Percentiles rank a stretch among this genome's conserved stretches.
These are phyloP conservation scores for Diadema setosum DNA, from an alignment of 35 echinoderm and acorn worm species.

Conservation along the genomic window DNA sequence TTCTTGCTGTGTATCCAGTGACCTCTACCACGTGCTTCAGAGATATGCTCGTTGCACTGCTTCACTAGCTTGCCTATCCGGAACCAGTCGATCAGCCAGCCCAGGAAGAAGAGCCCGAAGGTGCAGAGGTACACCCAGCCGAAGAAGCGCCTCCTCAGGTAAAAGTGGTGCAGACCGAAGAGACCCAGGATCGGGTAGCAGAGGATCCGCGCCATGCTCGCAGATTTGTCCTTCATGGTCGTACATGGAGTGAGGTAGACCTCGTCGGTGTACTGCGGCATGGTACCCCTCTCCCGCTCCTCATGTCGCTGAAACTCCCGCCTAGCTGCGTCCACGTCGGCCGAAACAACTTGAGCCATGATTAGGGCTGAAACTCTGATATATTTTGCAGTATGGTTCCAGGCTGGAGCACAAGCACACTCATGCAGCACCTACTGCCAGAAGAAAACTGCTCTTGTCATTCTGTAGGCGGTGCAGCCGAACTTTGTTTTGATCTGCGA, in stretches of 20 bases:
- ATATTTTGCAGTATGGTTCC: no score
- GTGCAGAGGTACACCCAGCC: slow-evolving; percentile 2
- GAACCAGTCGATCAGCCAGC: slow-evolving; percentile 40
- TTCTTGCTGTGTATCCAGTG: slow-evolving; percentile 13
- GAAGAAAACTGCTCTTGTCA: no score
- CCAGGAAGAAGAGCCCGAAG: neutral
- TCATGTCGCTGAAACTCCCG: neutral
- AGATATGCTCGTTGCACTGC: neutral
- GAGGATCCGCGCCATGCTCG: neutral
- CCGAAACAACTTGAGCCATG: neutral
- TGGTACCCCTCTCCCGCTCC: neutral
- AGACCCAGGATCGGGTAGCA: neutral
- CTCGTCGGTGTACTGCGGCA: neutral
- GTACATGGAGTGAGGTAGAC: neutral
- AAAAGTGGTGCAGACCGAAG: slow-evolving; percentile 26
- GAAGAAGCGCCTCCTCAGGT: neutral
- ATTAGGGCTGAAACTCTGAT: no score
- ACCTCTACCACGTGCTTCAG: neutral
- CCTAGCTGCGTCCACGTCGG: neutral
- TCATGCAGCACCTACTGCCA: no score
- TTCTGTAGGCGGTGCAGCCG: no score
- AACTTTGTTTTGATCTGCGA: no score
- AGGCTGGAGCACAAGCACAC: no score
- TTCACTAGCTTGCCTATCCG: slow-evolving; percentile 7
- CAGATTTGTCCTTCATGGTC: neutral